Base-by-base conservation (phyloP, 2,888 invertebrate genomes). In the Chorisops tibialis region DNA sequence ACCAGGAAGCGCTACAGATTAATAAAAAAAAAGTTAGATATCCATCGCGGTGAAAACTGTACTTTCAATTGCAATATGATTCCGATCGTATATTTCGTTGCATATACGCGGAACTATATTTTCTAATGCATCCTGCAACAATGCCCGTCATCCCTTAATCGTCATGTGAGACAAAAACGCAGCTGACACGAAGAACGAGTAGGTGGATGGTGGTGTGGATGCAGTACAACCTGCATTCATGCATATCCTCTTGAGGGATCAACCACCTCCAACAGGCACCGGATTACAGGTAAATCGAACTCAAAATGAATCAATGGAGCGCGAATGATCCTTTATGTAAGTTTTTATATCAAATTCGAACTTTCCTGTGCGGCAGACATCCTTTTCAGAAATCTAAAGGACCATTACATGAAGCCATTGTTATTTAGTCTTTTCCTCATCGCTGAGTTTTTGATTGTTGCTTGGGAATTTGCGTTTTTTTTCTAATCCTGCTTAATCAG, bases 221-320 rank as follows among this genome's bases (percentile, higher is more conserved):
- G 24, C 12, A 11, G 21, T 41, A 18, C 24, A 12, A 24, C 43
- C 2, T 21, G 41, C 54, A 43, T 56, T 43, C 56, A 56, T 45
- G 30, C 45, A 56, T 45, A 45, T 56, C 45, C 43, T 45, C 56
- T 56, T 35, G 9, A 56, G 45, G 56, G 56, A 56, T 56, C 56
- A 56, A 56, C 30, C 56, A 56, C 56, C 56, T 56, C 45, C 24
- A 45, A 56, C 43, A 56, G 14, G 30, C 30, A 16, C 45, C 30
- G 45, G 45, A 56, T 56, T 45, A 56, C 56, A 56, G 56, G 56
- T 56, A 56, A 43, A 56, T 56, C 22, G 43, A 24, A 14, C 19
- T 43, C 56, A n/a, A 39, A 54, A 16, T 54, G 18, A 18, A 18
- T 7, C 30, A 4, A 45, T 45, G 39, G 43, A 56, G 7, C 14